Base-by-base conservation (phyloP, 1,140 invertebrate genomes). In the Lordiphosa collinella region DNA sequence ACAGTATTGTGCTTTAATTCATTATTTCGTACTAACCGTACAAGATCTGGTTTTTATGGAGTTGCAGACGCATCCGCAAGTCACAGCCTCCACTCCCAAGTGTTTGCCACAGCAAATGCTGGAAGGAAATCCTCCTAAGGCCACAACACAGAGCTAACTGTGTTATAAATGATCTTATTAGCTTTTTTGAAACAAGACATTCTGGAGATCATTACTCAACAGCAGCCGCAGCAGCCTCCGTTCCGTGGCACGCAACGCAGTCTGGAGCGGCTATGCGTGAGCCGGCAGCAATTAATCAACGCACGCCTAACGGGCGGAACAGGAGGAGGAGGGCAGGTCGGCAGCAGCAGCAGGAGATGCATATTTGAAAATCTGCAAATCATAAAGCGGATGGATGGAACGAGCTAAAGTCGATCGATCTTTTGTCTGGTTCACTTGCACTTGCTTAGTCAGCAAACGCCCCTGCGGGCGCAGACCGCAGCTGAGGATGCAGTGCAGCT, bases 111-210 rank as follows among this genome's bases (percentile, higher is more conserved):
- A 58, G 34, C 55, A 52, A 37, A 40, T 40, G 47, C 18, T 12
- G 32, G 10, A 32, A n/a, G 31, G 49, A 36, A 31, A 47, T 32
- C 44, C 25, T 31, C 44, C 25, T 38, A 37, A 36, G 53, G 41
- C 54, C 65, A 55, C 51, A 75, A 66, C 68, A 18, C 65, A 65
- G 53, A 74, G 70, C 75, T 78, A 78, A 84, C 78, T 78, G 78
- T 84, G 72, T 84, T 84, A 84, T 84, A 84, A 84, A 84, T 84
- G 78, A 84, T 84, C 78, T 84, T 84, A 84, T 84, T 84, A 84
- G 78, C 63, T 73, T 84, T 84, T 84, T 84, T 84, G 78, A 84
- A 84, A 84, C 78, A 84, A 84, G 78, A 84, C 78, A 82, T 84
- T 84, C 78, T 78, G 34, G 51, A 65, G 78, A 84, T 84, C 78